Conservation (phyloP, 2,888 invertebrate species). For the Aporophyla lueneburgensis region DNA sequence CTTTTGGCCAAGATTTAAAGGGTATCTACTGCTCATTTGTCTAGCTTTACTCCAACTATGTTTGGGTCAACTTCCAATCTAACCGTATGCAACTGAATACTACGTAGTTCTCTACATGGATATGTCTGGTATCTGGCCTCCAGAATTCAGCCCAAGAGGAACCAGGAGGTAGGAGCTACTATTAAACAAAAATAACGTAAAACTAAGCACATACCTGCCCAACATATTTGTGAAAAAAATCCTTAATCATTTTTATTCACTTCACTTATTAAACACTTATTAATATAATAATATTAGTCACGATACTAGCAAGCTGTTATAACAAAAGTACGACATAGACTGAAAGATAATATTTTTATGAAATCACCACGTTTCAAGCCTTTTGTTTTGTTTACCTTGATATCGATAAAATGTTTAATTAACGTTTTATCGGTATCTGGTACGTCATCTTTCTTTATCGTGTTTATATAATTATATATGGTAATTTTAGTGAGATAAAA, state of each 20-base stretch:
- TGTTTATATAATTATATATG: neutral
- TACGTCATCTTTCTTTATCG: constrained; percentile 36
- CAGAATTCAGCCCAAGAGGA: no score
- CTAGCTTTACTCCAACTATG: neutral
- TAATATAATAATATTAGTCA: constrained; percentile 8
- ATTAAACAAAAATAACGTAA: neutral
- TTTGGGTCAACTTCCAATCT: neutral
- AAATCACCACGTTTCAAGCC: constrained; percentile 44
- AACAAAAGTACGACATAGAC: constrained; percentile 39
- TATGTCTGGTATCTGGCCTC: no score
- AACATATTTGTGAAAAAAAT: constrained; percentile 54
- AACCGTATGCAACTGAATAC: neutral
- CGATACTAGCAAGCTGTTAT: constrained; percentile 38
- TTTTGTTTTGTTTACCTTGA: constrained; percentile 49
- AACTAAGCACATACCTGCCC: constrained; percentile 45
- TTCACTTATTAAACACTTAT: constrained; percentile 28
- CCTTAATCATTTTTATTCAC: constrained; percentile 57
- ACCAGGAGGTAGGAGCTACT: no score
- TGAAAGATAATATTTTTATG: constrained; percentile 48
- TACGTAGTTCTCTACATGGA: no score
- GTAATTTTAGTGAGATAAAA: constrained; percentile 3
- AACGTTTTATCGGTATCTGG: constrained; percentile 23
- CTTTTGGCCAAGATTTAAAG: neutral
- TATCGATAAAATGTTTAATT: constrained; percentile 42
- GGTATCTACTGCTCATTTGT: neutral